phyloP scores from a whole-genome alignment of 1,140 invertebrate genomes.

The Drosophila nigrodunni region DNA sequence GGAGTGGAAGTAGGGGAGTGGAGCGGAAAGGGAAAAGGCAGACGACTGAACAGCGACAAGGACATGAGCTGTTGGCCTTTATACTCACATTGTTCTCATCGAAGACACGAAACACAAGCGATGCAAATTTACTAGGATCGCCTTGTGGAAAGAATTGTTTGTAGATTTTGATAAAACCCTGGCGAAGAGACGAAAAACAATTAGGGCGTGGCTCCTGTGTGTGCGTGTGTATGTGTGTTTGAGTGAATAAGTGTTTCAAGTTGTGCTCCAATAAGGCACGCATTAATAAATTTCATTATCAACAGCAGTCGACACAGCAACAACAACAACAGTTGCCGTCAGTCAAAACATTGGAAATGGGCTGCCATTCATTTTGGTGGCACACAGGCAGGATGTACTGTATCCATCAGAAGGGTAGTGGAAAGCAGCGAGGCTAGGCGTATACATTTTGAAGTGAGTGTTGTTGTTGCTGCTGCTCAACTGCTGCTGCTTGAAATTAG shows the following conservation, averaged over 20 bases:
- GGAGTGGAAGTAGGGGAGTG: neutral
- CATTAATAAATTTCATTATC: slow-evolving; percentile 80
- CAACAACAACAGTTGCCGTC: slow-evolving; percentile 27
- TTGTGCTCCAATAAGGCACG: slow-evolving; percentile 52
- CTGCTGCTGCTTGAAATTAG: slow-evolving; percentile 54
- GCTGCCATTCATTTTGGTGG: slow-evolving; percentile 48
- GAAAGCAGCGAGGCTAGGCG: neutral
- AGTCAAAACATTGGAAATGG: slow-evolving; percentile 56
- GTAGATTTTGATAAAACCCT: slow-evolving; percentile 99
- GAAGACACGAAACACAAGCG: slow-evolving; percentile 98
- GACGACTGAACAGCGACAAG: neutral
- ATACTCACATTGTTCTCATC: slow-evolving; percentile 98
- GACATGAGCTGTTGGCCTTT: slow-evolving; percentile 25
- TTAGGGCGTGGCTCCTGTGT: slow-evolving; percentile 12
- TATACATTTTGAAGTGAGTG: slow-evolving; percentile 26
- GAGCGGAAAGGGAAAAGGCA: neutral
- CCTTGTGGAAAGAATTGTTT: slow-evolving; percentile 99
- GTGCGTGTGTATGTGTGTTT: slow-evolving; percentile 26
- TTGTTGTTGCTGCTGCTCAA: slow-evolving; percentile 19
- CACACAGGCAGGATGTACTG: neutral
- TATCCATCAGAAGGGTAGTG: neutral
- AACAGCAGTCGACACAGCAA: slow-evolving; percentile 50
- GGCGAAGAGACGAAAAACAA: slow-evolving; percentile 60
- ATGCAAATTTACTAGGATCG: slow-evolving; percentile 98
- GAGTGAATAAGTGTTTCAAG: slow-evolving; percentile 27